These are phyloP conservation scores for Polypterus senegalus DNA, from an alignment of 2,113 vertebrate genomes.

Conservation along the genomic window DNA sequence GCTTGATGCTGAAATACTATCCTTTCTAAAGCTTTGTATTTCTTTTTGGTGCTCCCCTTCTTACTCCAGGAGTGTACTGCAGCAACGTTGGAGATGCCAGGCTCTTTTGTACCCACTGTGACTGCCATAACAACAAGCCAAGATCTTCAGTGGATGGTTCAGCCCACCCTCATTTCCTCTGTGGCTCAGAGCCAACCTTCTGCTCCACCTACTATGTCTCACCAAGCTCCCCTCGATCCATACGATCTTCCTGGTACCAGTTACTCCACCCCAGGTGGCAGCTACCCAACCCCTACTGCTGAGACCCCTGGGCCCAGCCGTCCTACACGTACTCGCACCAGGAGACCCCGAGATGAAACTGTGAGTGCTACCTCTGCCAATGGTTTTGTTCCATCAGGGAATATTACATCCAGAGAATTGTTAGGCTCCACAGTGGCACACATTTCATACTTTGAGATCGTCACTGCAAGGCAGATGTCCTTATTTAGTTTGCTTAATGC, in stretches of 20 bases:
- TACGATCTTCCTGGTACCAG: conserved; percentile 83
- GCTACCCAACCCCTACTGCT: conserved; percentile 43
- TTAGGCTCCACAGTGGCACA: too few species aligned
- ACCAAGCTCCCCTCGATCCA: conserved; percentile 53
- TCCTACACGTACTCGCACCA: conserved; percentile 55
- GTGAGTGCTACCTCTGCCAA: conserved; percentile 46
- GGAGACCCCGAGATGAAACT: conserved; percentile 70
- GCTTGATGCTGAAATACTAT: too few species aligned
- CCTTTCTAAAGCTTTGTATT: neutral
- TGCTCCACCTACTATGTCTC: conserved; percentile 49
- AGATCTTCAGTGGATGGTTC: conserved; percentile 95
- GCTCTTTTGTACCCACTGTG: conserved; percentile 90
- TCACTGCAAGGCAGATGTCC: too few species aligned
- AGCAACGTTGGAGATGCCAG: conserved; percentile 77
- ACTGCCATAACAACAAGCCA: conserved; percentile 94
- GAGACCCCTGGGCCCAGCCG: conserved; percentile 50
- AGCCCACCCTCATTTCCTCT: conserved; percentile 85
- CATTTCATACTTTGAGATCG: too few species aligned
- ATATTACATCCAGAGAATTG: too few species aligned
- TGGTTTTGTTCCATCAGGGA: too few species aligned
- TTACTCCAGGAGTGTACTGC: conserved; percentile 39
- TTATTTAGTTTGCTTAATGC: too few species aligned
- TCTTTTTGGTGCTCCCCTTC: conserved; percentile 40
- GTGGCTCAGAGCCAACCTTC: conserved; percentile 74
- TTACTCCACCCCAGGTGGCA: conserved; percentile 53